Base-by-base conservation (phyloP, 2,113 vertebrate genomes). In the Rhea americana region DNA sequence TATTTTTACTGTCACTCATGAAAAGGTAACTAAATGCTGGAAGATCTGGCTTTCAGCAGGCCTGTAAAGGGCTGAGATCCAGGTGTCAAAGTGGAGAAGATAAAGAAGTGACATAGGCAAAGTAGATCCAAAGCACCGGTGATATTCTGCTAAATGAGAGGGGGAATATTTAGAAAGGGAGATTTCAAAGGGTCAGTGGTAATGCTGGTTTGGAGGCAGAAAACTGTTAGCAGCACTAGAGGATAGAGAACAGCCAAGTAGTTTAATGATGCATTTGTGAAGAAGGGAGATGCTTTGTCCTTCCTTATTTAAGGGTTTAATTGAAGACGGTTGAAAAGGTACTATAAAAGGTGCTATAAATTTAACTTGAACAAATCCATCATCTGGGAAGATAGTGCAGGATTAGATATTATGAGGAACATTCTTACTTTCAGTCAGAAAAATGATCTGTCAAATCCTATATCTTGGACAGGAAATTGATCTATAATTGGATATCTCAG, bases 281-380 rank as follows among this genome's bases (percentile, higher is more conserved):
- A 89, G 59, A 82, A 66, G 24, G 15, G 15, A 81, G 73, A 15
- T 55, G 9, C 78, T 93, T 92, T 85, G n/a, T 76, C 94, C 59
- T 91, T 89, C 47, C 50, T 85, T 90, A 83, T 67, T 95, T 71
- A 80, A 51, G 61, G 55, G 11, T 74, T 94, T 96, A 93, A 89
- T 65, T 96, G 82, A 91, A 93, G 67, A 30, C 7, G 10, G 39
- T 83, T 85, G 63, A 82, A 93, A 81, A 89, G 47, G 30, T 51
- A 28, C 48, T 65, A 41, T 65, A 78, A 28, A 41, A 65, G 41
- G 41, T 90, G 65, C 59, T 95, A 22, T 77, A 71, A 94, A 85
- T 95, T 90, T 83, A 74, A n/a, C 67, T 89, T 80, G 82, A 91
- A 78, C 73, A 89, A 81, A 85, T 94, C 88, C 59, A 47, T 96